These are phyloP conservation scores for Lophotis ruficrista DNA, from an alignment of 2,113 vertebrate species.

Conservation along the genomic window DNA sequence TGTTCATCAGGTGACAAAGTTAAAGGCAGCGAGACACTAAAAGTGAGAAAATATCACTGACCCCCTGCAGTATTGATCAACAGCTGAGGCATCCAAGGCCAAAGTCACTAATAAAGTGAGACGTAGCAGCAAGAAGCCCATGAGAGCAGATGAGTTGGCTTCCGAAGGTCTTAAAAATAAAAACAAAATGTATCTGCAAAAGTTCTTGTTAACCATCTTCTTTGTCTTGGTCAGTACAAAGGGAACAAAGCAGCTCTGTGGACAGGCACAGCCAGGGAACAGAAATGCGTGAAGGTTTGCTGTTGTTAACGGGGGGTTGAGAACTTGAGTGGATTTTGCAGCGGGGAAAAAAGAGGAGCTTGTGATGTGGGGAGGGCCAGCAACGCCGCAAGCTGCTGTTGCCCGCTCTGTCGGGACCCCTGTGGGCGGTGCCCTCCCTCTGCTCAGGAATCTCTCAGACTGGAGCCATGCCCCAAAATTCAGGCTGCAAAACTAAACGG, in stretches of 20 bases:
- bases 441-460: background rate
- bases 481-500: background rate
- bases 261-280: background rate
- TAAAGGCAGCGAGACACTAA: conserved; percentile 89
- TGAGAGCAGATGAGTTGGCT: conserved; percentile 70
- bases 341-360: background rate
- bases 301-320: background rate
- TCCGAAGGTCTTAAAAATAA: conserved; percentile 79
- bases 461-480: background rate
- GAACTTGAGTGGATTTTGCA: background rate
- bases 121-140: conserved; percentile 82
- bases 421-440: background rate
- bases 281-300: background rate
- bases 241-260: background rate
- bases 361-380: background rate
- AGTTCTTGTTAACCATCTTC: conserved; percentile 77
- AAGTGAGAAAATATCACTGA: conserved; percentile 95
- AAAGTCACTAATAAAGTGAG: conserved; percentile 99
- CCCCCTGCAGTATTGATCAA: conserved; percentile 95
- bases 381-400: background rate
- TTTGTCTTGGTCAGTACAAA: conserved; percentile 66
- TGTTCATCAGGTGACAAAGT: conserved; percentile 98
- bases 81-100: conserved; percentile 92
- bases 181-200: conserved; percentile 71
- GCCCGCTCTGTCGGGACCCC: background rate